These are phyloP conservation scores for Choloepus hoffmanni DNA, from an alignment of 2,113 vertebrate genomes.

Conservation along the genomic window DNA sequence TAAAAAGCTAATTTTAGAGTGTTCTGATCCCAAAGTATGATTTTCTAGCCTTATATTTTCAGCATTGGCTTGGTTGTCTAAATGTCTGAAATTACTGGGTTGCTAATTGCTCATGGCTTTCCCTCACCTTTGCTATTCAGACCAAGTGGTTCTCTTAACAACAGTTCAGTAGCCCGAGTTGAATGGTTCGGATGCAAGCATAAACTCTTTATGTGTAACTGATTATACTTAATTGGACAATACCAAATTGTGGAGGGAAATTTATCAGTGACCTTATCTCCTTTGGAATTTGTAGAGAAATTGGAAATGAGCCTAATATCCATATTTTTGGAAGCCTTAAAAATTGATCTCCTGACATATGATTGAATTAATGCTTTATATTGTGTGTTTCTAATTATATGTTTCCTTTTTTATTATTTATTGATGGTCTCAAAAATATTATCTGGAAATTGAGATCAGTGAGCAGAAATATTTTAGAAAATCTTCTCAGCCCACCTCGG, in stretches of 20 bases:
- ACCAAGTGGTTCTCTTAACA: constrained; percentile 27
- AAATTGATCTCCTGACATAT: background rate
- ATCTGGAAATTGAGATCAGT: constrained; percentile 13
- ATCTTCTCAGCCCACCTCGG: background rate
- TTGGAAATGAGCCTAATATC: constrained; percentile 1
- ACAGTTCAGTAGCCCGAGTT: constrained; percentile 54
- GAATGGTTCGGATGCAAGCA: constrained; percentile 29
- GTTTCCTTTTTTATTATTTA: background rate
- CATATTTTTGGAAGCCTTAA: background rate
- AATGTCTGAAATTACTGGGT: constrained; percentile 26
- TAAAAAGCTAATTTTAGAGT: constrained; percentile 24
- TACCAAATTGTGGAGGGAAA: background rate
- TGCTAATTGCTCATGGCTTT: constrained; percentile 38
- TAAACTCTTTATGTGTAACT: constrained; percentile 62
- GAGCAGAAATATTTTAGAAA: background rate
- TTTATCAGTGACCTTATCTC: constrained; percentile 31
- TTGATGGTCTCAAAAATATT: background rate
- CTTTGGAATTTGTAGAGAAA: constrained; percentile 54
- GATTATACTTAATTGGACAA: constrained; percentile 52
- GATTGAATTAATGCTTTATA: background rate
- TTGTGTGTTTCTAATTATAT: background rate
- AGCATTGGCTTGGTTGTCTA: background rate
- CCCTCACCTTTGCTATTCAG: constrained; percentile 53
- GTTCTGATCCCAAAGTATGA: background rate
- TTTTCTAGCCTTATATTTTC: background rate